phyloP scores from a whole-genome alignment of 1,140 invertebrate species.

The Drosophila oshimai region DNA sequence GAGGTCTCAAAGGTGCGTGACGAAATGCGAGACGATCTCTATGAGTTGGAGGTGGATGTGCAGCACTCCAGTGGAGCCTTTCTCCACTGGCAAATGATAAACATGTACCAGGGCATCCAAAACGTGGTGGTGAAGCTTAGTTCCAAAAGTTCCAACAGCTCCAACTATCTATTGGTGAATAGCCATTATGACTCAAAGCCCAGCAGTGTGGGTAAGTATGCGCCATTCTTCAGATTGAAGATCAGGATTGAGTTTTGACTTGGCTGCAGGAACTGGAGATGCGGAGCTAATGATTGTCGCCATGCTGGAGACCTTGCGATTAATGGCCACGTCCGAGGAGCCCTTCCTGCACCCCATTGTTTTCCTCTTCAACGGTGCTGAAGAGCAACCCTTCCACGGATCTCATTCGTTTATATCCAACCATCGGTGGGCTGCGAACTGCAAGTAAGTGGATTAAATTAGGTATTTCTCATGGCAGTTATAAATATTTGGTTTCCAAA shows the following conservation, averaged over 20 bases:
- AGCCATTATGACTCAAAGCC: constrained; percentile 96
- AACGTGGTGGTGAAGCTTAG: constrained; percentile 92
- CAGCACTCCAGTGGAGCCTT: constrained; percentile 88
- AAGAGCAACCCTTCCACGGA: constrained; percentile 91
- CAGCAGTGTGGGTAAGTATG: constrained; percentile 86
- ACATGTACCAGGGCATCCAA: constrained; percentile 87
- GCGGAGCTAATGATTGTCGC: constrained; percentile 88
- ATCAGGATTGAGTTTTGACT: not conserved
- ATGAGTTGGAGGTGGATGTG: constrained; percentile 65
- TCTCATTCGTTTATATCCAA: constrained; percentile 97
- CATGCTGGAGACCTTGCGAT: constrained; percentile 93
- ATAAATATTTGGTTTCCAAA: not conserved
- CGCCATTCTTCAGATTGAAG: not conserved
- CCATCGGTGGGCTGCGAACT: constrained; percentile 86
- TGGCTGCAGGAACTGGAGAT: constrained; percentile 88
- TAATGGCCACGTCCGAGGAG: constrained; percentile 86
- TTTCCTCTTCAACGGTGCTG: constrained; percentile 95
- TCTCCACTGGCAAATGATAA: constrained; percentile 90
- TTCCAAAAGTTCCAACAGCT: constrained; percentile 76
- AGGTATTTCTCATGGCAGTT: not conserved
- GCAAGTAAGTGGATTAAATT: constrained; percentile 39
- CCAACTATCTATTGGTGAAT: constrained; percentile 90
- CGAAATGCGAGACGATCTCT: constrained; percentile 50
- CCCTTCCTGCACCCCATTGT: constrained; percentile 88
- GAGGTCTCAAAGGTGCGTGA: constrained; percentile 47